These are phyloP conservation scores for Leptoclinus maculatus DNA, from an alignment of 2,797 vertebrate genomes.

Conservation along the genomic window DNA sequence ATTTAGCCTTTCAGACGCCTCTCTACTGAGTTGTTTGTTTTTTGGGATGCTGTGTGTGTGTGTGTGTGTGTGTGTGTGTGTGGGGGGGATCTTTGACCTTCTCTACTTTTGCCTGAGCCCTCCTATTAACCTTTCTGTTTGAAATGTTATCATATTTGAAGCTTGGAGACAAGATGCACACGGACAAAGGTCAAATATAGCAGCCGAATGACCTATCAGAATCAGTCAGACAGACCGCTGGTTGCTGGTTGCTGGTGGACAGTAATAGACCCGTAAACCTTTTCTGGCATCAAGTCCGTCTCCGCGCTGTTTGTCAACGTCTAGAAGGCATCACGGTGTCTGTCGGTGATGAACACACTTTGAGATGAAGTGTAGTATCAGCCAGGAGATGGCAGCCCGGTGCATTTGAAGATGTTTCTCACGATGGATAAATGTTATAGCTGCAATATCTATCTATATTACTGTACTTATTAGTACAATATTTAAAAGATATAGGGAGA, in stretches of 20 bases:
- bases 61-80: background rate
- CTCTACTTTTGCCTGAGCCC: constrained; percentile 50
- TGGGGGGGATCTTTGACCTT: constrained; percentile 73
- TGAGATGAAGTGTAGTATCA: background rate
- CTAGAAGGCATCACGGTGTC: background rate
- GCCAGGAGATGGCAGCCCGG: constrained; percentile 23
- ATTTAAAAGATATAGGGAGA: background rate
- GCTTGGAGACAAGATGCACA: constrained; percentile 51
- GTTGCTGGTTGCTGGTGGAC: constrained; percentile 18
- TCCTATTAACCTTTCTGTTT: constrained; percentile 83
- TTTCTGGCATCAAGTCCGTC: constrained; percentile 27
- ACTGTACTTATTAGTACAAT: background rate
- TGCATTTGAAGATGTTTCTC: background rate
- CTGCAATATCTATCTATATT: background rate
- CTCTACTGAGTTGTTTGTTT: constrained; percentile 43
- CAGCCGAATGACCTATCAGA: constrained; percentile 69
- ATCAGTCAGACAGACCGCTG: constrained; percentile 38
- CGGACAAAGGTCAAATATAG: constrained; percentile 78
- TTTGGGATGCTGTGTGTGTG: background rate
- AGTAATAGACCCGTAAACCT: constrained; percentile 44
- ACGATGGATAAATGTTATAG: background rate
- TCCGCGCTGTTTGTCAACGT: background rate
- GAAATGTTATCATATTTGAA: constrained; percentile 77
- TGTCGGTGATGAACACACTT: background rate
- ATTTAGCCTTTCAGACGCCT: constrained; percentile 15